phyloP scores from a whole-genome alignment of 2,888 invertebrate genomes.

The Drosophila mettleri region DNA sequence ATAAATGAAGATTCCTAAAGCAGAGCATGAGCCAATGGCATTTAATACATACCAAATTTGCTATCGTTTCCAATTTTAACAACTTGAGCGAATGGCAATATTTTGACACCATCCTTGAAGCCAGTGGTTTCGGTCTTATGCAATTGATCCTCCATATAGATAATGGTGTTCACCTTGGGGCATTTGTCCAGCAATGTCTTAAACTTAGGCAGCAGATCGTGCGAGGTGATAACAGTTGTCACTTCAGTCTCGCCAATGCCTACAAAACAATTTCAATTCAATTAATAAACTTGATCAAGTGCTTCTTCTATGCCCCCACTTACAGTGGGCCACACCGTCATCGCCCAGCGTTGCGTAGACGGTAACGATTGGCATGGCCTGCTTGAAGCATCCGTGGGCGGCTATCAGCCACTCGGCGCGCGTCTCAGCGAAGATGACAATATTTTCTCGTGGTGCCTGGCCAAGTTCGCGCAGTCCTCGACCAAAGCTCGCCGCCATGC shows the following conservation, averaged over 20 bases:
- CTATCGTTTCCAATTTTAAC: constrained; percentile 87
- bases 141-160: constrained; percentile 95
- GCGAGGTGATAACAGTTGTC: constrained; percentile 95
- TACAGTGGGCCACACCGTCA: constrained; percentile 97
- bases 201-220: constrained; percentile 96
- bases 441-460: constrained; percentile 89
- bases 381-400: constrained; percentile 97
- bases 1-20: not conserved
- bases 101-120: constrained; percentile 90
- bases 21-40: too few species aligned
- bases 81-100: constrained; percentile 91
- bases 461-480: constrained; percentile 93
- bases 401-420: constrained; percentile 99
- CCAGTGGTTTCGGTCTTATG: constrained; percentile 89
- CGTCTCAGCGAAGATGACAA: constrained; percentile 98
- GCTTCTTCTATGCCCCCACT: constrained; percentile 28
- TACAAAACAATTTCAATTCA: constrained; percentile 23
- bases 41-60: constrained; percentile 85
- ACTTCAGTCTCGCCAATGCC: constrained; percentile 97
- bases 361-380: constrained; percentile 97
- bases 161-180: constrained; percentile 91
- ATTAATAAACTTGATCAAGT: not conserved
- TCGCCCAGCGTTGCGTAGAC: constrained; percentile 98
- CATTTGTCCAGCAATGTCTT: constrained; percentile 90
- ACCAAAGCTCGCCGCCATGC: constrained; percentile 91